Evolutionary conservation across 2,797 vertebrate genomes (phyloP).

Genomic region (Saxicola maurus): DNA sequence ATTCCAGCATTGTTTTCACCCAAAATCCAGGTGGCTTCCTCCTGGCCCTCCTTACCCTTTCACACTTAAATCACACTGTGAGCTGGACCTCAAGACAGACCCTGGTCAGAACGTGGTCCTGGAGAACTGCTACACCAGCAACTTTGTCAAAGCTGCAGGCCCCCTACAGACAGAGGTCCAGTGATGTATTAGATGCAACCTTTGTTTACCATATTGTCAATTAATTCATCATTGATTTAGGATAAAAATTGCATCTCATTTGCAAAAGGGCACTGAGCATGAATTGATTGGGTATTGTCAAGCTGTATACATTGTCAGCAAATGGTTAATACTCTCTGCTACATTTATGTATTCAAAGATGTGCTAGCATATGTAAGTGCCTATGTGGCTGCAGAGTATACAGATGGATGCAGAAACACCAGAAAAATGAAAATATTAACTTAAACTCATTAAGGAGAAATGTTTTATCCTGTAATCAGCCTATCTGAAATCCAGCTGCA

Average conservation of each 20-base stretch:
- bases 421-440: not conserved
- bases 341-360: not conserved
- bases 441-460: not conserved
- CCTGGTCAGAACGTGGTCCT: not conserved
- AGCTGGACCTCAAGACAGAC: not conserved
- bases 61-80: accelerated
- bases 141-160: not conserved
- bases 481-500: not conserved
- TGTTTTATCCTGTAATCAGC: not conserved
- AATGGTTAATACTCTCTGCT: not conserved
- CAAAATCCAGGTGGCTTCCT: accelerated
- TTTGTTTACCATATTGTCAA: conserved; percentile 2
- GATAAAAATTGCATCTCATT: not conserved
- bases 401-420: not conserved
- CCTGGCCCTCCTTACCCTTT: not conserved
- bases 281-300: not conserved
- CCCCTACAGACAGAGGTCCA: not conserved
- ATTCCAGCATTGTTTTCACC: not conserved
- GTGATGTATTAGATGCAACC: not conserved
- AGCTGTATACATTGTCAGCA: not conserved
- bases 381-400: not conserved
- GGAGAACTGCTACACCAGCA: not conserved
- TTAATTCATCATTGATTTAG: conserved; percentile 13
- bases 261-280: not conserved
- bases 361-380: not conserved